Conservation (phyloP, 30 jellyfish, hydroid and myxozoan species). For the Hydractinia symbiolongicarpus region DNA sequence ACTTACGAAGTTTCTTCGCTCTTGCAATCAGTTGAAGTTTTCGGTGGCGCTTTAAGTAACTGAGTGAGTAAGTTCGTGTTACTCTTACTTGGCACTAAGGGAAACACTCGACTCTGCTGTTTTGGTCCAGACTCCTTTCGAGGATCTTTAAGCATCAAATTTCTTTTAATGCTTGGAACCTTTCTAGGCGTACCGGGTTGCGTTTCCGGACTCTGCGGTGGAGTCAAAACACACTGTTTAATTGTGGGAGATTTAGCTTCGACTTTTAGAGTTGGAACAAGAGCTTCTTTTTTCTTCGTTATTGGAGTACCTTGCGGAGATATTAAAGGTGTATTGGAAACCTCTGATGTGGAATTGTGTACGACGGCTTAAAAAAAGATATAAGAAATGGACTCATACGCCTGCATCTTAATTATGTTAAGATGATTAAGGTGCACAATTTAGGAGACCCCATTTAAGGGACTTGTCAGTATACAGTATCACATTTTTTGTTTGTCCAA, state of each 20-base stretch:
- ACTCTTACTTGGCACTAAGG: background rate
- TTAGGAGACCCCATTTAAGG: no score
- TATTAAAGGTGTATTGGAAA: no score
- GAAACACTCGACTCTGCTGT: background rate
- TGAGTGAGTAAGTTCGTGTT: background rate
- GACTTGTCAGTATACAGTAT: no score
- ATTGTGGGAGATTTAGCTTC: background rate
- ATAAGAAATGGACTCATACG: no score
- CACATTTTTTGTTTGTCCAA: no score
- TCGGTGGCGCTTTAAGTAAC: background rate
- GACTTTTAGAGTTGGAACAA: slow-evolving; percentile 9
- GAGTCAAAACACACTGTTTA: background rate
- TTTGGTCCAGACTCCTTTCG: background rate
- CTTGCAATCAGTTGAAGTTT: background rate
- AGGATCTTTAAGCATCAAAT: slow-evolving; percentile 1
- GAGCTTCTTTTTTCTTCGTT: background rate
- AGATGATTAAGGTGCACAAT: no score
- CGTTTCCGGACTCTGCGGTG: background rate
- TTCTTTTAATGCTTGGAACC: background rate
- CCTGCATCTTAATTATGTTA: no score
- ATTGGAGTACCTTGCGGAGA: background rate
- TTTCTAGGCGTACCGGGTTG: background rate
- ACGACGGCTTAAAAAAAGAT: no score
- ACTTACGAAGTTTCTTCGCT: background rate
- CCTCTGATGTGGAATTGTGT: no score